Evolutionary conservation across 2,888 invertebrate genomes (phyloP), one percentile per base, ranked within the genome.

Genomic region (Limnephilus rhombicus): DNA sequence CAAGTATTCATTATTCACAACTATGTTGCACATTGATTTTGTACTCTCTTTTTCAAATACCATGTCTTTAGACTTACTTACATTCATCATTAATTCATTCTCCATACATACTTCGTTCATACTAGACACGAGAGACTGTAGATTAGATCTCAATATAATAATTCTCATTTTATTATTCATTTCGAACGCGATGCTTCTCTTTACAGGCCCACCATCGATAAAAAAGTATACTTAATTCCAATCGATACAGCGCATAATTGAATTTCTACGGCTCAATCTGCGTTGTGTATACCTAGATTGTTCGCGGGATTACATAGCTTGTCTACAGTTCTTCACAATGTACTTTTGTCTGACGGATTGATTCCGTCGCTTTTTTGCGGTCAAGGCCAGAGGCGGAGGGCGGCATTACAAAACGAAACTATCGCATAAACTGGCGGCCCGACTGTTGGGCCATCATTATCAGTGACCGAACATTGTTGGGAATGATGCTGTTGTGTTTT

Each of bases 341-440:
- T 83, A 83, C 37, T 37, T 37, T 83, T 87, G 87, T 89, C 88
- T 80, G 80, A 37, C 88, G 80, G 37, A 89, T 89, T 89, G 68
- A 89, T 89, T 89, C 88, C 53, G 68, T 34, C 88, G 88, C 29
- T 87, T 88, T 88, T 89, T 89, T 89, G 68, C 88, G 88, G 88
- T 89, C 88, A 89, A 89, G 88, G 88, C 80, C 88, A 80, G 41
- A 31, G 68, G 87, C 87, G 68, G 80, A 37, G 37, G 88, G 34
- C 41, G n/a, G 80, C 15, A 80, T 80, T n/a, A 80, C 88, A n/a
- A 80, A 89, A 89, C 88, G 41, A 37, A 80, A 34, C 88, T 80
- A 41, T 37, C 41, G 24, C 80, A 5, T 24, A n/a, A 31, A 87
- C 49, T 68, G 29, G 31, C 53, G n/a, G n/a, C 29, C 53, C 87